Base-by-base conservation (phyloP, 2,888 invertebrate genomes). In the Nematopogon swammerdamellus region DNA sequence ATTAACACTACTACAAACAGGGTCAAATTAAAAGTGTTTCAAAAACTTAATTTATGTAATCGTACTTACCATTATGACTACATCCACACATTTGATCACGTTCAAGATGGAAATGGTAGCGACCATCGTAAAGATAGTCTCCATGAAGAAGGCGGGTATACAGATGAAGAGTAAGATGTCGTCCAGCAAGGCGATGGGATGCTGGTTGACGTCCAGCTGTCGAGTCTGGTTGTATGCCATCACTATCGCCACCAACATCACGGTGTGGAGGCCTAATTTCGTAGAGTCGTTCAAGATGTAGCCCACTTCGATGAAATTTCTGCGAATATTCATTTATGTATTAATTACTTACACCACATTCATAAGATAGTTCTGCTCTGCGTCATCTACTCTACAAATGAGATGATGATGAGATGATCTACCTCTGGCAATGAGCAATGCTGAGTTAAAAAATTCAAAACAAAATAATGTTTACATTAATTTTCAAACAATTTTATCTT, bases 141-240 rank as follows among this genome's bases (percentile, higher is more conserved):
- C 86, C 57, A 88, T 70, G 60, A 88, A 87, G 69, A 87, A 89
- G 16, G 88, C 87, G 0, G 89, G 89, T 18, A 89, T 70, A 52
- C 88, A 88, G 48, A 89, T 82, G 59, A 88, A 86, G 1, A 89
- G 74, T 1, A 89, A 68, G 1, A 89, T 80, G 58, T 88, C 88
- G 57, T 90, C 89, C 20, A 89, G 73, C 11, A 84, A 65, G 1
- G 86, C 85, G 44, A 86, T 80, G 2, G 85, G 82, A 52, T 84
- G 83, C 51, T 76, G 80, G 59, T 86, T 87, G 50, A 88, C 74
- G 59, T 89, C 88, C 52, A 89, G 64, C 58, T 82, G 83, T 2
- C 81, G 77, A 20, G 87, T 82, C 64, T 87, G 85, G 51, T 80
- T 72, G 63, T 85, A 88, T 0, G 86, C 85, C 18, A 85, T 63